Percentiles rank a stretch among this genome's conserved stretches.
phyloP scores from a whole-genome alignment of 1,140 invertebrate species.

The Pachyrhynchus sulphureomaculatus region DNA sequence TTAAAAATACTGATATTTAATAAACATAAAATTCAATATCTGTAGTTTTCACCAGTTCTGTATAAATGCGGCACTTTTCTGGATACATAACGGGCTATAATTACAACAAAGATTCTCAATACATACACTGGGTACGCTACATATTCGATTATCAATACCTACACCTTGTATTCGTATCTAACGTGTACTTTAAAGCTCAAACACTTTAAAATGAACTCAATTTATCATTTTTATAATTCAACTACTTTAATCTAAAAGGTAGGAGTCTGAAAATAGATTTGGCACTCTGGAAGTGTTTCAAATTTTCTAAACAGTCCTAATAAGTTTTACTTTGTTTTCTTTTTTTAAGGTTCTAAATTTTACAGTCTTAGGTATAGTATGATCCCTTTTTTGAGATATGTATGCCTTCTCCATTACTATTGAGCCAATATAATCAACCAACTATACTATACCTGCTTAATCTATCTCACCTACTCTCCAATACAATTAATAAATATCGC shows the following conservation, averaged over 20 bases:
- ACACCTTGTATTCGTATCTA: too few relatives aligned
- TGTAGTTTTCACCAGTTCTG: too few relatives aligned
- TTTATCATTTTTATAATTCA: too few relatives aligned
- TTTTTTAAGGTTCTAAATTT: neutral
- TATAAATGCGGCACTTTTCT: too few relatives aligned
- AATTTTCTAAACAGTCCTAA: neutral
- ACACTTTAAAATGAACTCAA: too few relatives aligned
- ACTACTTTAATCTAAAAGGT: neutral
- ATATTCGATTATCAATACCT: too few relatives aligned
- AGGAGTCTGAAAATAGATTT: neutral
- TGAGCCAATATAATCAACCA: neutral
- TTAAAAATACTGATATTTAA: too few relatives aligned
- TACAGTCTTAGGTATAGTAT: constrained; percentile 13
- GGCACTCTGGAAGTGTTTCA: constrained; percentile 4
- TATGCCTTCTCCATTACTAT: neutral
- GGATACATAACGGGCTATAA: too few relatives aligned
- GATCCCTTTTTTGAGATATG: constrained; percentile 14
- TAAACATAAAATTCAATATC: too few relatives aligned
- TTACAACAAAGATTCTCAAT: too few relatives aligned
- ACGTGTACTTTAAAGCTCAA: too few relatives aligned
- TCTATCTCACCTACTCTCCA: neutral
- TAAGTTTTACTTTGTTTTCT: neutral
- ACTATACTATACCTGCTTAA: neutral
- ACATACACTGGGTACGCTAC: too few relatives aligned
- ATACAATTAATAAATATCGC: neutral